Percentiles rank a stretch among this genome's conserved stretches.
These are phyloP conservation scores for Rotaria macrura DNA, from an alignment of 2,888 invertebrate species.

Conservation along the genomic window DNA sequence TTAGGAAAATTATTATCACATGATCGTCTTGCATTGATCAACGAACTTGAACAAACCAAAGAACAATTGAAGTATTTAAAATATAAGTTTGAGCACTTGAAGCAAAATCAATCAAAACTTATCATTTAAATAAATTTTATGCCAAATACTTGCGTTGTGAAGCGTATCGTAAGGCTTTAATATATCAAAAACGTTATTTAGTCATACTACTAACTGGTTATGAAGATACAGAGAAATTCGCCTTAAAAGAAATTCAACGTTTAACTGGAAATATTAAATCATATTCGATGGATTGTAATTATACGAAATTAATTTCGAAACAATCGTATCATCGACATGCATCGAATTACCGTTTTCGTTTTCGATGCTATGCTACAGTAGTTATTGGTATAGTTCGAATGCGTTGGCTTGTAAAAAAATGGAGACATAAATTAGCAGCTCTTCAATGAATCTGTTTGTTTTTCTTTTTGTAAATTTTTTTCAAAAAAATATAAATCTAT, in stretches of 20 bases:
- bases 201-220: slow-evolving; percentile 60
- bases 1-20: slow-evolving; percentile 13
- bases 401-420: neutral
- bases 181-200: slow-evolving; percentile 80
- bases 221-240: slow-evolving; percentile 50
- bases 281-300: neutral
- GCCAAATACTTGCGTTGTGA: slow-evolving; percentile 59
- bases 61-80: neutral
- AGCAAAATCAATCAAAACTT: neutral
- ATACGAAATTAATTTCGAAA: neutral
- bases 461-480: neutral
- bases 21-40: neutral
- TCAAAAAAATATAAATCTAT: neutral
- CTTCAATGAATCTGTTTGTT: neutral
- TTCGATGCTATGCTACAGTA: neutral
- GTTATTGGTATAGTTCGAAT: slow-evolving; percentile 8
- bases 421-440: neutral
- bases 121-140: slow-evolving; percentile 26
- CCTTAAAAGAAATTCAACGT: neutral
- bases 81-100: neutral
- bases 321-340: neutral
- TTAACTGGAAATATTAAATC: neutral
- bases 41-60: neutral
- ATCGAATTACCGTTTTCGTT: neutral
- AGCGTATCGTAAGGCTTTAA: slow-evolving; percentile 72